Base-by-base conservation (phyloP, 1,140 invertebrate genomes). In the Ericerus pela region DNA sequence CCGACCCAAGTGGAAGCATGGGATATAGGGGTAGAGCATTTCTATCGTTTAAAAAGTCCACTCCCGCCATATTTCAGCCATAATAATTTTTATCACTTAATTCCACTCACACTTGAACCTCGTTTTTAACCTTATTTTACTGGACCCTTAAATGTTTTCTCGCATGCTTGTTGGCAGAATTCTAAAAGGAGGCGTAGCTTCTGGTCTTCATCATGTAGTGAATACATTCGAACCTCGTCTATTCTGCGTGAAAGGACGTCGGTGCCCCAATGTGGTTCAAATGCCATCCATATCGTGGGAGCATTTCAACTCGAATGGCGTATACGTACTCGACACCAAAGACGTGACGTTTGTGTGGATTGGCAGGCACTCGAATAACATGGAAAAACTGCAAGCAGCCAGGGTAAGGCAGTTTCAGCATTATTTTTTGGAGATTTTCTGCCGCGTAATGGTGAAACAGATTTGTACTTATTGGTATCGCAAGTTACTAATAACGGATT, bases 221-320 rank as follows among this genome's bases (percentile, higher is more conserved):
- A 67, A 75, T 43, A 63, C 67, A 12, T 73, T 75, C 58, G 62
- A 68, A 53, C 71, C 78, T 3, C 70, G 76, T 8, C 67, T 93
- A 36, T 85, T 82, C 63, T 75, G 80, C 43, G 75, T 88, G 26
- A 80, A 78, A 60, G 85, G 85, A 1, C 75, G 82, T 37, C 70
- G 79, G 26, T 69, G 71, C 10, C 83, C 84, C 0, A 72, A 83
- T 1, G 63, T 87, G 11, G 75, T 74, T 6, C 79, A 88, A 69
- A 70, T 87, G 62, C 72, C 77, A 28, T 74, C 72, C 20, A 76
- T 87, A 2, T 71, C 73, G 12, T 95, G 91, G 90, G 69, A 77
- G 11, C 75, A 82, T 58, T 87, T 96, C 65, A 87, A 86, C 54
- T 82, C 85, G 57, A 82, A 84, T 5, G 90, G 93, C 62, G 84